Base-by-base conservation (phyloP, 2,113 vertebrate genomes). In the Bostrychus sinensis region DNA sequence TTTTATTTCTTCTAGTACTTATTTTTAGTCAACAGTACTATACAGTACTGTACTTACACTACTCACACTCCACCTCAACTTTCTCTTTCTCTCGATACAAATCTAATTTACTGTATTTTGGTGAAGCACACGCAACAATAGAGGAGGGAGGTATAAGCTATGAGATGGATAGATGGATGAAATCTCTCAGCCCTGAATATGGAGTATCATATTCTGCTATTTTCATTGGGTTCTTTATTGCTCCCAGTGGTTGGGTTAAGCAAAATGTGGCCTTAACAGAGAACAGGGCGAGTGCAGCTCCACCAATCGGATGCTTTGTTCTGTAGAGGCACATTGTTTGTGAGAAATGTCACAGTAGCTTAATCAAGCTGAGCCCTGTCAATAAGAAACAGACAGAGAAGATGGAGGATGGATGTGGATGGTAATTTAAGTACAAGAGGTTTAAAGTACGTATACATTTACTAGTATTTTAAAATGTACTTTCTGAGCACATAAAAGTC, bases 261-360 rank as follows among this genome's bases (percentile, higher is more conserved):
- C 76, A 88, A 78, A 85, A 73, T 76, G 69, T 56, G 53, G 55
- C 58, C 66, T 71, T 17, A 38, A 70, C 64, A 45, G 60, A 50
- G 45, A 36, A 46, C 13, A 50, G 50, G 43, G 23, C 58, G 58
- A 58, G 46, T 0, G 7, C 30, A 36, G 4, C 28, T 75, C 53
- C 56, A 37, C n/a, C 56, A 43, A 39, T 70, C 48, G 28, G 41
- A 16, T 1, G 25, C 77, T 84, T 81, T 72, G 64, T 83, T 91
- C 61, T 65, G 46, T 68, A 26, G 66, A 75, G 68, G 59, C 55
- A 59, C 61, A 53, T 84, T 85, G 71, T 84, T 88, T 88, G 78
- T 10, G 41, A 77, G 68, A 89, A 87, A 82, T 84, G 86, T 91
- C 87, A 89, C 86, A 87, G 84, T 86, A 86, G 86, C 82, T 88